Conservation (phyloP, 2,797 vertebrate species). For the Pitangus sulphuratus region DNA sequence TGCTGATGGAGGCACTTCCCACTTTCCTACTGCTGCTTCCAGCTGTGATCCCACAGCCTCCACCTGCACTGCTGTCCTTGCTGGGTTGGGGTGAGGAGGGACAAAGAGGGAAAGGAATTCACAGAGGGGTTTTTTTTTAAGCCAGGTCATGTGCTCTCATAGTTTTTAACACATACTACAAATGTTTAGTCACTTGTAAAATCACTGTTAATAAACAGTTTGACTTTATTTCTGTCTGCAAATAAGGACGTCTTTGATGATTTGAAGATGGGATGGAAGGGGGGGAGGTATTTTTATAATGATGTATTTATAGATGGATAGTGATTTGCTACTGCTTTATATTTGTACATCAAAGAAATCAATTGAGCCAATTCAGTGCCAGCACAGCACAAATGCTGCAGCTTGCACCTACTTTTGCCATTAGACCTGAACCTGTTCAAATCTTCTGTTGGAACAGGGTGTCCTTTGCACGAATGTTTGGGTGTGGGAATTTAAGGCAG, state of each 20-base stretch:
- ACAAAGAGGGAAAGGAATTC: neutral
- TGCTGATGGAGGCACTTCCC: accelerated
- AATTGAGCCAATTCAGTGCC: neutral
- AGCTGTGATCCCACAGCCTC: neutral
- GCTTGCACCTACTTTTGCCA: neutral
- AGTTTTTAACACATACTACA: neutral
- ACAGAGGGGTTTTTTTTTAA: neutral
- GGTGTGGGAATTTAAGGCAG: neutral
- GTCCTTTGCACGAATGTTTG: neutral
- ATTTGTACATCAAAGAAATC: slow-evolving; percentile 5
- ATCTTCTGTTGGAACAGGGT: neutral
- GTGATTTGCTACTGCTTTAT: neutral
- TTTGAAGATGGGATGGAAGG: neutral
- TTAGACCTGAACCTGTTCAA: neutral
- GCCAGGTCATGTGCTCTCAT: neutral
- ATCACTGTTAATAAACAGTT: neutral
- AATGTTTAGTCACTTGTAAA: neutral
- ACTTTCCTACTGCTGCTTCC: neutral
- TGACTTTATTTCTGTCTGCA: neutral
- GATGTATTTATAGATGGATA: neutral
- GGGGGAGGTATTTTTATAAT: neutral
- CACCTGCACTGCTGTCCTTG: neutral
- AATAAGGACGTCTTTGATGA: neutral
- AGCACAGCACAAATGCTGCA: neutral
- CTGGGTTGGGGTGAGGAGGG: neutral